Base-by-base conservation (phyloP, 2,113 vertebrate genomes). In the Puntigrus tetrazona region DNA sequence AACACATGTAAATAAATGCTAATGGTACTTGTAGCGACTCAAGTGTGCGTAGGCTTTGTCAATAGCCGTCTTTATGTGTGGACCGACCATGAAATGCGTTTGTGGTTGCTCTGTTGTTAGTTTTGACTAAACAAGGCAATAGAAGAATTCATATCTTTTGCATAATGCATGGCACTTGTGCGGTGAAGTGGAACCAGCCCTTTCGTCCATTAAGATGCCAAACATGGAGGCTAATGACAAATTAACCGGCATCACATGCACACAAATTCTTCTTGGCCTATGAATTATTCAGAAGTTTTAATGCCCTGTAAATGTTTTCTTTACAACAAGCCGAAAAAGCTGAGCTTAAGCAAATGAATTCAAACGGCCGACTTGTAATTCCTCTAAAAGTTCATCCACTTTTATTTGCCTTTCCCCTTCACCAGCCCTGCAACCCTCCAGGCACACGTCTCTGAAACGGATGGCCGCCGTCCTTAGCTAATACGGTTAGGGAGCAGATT, bases 401-500 rank as follows among this genome's bases (percentile, higher is more conserved):
- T 72, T 73, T 45, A 38, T 67, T 78, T 45, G 45, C 45, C 65
- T 65, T 41, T 59, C 55, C 52, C 31, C 34, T 57, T 78, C 36
- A 78, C 47, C 29, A 78, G 31, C 70, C 31, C 70, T 41, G 50
- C 63, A 43, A 81, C 72, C 57, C 43, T 86, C 34, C 85, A 80
- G 70, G 80, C 45, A 73, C 45, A 31, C 75, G 59, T 63, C 36
- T 79, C 57, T 65, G 65, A 70, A 81, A 80, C 69, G 38, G 69
- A 83, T 73, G 74, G 67, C 82, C 52, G 31, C 79, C 57, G 34
- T 78, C 75, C 85, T 82, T 78, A 84, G 72, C 85, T 89, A 89
- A 89, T 89, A 73, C 14, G 47, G 80, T 89, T 87, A 87, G 85
- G 52, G 63, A 85, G 73, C 72, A 31, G 73, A 80, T 78, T 83